Evolutionary conservation across 2,888 invertebrate species (phyloP).

Genomic region (Pilophorus perplexus): DNA sequence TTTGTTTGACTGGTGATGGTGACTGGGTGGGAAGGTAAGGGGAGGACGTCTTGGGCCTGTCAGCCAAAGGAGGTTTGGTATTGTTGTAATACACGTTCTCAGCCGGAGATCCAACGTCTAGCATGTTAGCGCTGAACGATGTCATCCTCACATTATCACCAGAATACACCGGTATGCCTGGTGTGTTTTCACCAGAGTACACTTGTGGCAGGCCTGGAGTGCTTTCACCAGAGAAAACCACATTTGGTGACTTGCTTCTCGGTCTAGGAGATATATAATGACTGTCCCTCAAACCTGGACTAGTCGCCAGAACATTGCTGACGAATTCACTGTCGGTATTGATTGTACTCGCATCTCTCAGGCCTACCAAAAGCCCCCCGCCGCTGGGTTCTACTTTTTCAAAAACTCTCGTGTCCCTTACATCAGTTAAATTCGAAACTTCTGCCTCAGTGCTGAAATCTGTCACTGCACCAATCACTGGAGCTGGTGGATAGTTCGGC

Average conservation of each 20-base stretch:
- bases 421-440: constrained; percentile 13
- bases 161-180: neutral
- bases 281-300: constrained; percentile 30
- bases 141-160: neutral
- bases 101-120: neutral
- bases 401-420: constrained; percentile 19
- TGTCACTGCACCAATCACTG: constrained; percentile 1
- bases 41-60: constrained; percentile 29
- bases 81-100: constrained; percentile 25
- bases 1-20: constrained; percentile 16
- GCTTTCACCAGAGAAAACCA: no score
- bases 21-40: constrained; percentile 21
- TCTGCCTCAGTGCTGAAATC: constrained; percentile 7
- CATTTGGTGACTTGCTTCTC: constrained; percentile 23
- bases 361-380: constrained; percentile 15
- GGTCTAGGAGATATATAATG: constrained; percentile 35
- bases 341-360: constrained; percentile 39
- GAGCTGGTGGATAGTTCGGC: no score
- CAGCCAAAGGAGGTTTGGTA: constrained; percentile 25
- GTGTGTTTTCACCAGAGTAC: no score
- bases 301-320: constrained; percentile 33
- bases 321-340: constrained; percentile 38
- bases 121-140: neutral
- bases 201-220: no score
- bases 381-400: constrained; percentile 12